Conservation (phyloP, 1,140 invertebrate genomes). For the Saccostrea cuccullata region DNA sequence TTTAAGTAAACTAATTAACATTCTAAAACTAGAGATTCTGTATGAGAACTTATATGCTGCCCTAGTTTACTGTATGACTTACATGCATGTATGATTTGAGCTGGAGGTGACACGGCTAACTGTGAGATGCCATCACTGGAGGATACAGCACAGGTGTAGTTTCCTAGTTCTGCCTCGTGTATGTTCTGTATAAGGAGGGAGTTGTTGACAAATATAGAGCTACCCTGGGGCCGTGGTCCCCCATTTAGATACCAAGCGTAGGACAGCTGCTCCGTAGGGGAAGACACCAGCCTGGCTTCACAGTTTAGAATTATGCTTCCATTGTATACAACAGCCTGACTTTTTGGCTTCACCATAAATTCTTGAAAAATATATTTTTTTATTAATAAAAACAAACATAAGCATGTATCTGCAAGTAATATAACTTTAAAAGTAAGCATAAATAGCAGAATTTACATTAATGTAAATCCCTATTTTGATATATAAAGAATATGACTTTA, state of each 20-base stretch:
- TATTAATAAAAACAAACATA: too few relatives aligned
- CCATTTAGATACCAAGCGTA: conserved; percentile 51
- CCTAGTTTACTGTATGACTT: conserved; percentile 17
- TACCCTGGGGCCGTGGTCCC: conserved; percentile 24
- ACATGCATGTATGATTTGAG: conserved; percentile 53
- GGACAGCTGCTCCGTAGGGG: conserved; percentile 2
- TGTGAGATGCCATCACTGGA: conserved; percentile 6
- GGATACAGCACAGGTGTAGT: conserved; percentile 54
- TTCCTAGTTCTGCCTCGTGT: conserved; percentile 46
- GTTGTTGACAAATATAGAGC: conserved; percentile 54
- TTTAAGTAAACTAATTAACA: too few relatives aligned
- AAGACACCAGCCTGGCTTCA: not conserved
- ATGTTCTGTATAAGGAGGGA: conserved; percentile 53
- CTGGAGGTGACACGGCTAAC: conserved; percentile 40
- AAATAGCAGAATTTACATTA: too few relatives aligned
- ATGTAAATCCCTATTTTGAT: too few relatives aligned
- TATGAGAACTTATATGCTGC: too few relatives aligned
- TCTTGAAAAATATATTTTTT: not conserved
- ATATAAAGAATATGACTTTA: too few relatives aligned
- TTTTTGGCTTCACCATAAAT: conserved; percentile 4
- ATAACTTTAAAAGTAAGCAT: too few relatives aligned
- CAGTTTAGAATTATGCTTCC: conserved; percentile 19
- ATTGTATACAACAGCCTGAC: not conserved
- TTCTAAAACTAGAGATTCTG: too few relatives aligned
- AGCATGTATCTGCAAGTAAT: too few relatives aligned